Conservation (phyloP, 2,888 invertebrate genomes). For the Tortricodes alternella region DNA sequence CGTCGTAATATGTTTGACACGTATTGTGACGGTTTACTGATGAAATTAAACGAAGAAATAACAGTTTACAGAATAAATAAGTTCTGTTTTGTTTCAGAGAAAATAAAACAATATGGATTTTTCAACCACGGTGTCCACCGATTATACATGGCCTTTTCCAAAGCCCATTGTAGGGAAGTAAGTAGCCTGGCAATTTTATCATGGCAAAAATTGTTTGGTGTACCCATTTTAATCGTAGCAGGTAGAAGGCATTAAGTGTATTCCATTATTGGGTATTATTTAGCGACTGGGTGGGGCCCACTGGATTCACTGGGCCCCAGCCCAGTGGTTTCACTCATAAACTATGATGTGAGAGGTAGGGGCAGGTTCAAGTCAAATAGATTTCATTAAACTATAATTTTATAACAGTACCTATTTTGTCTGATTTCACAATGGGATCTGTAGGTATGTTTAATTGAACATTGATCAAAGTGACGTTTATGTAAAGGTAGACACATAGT, state of each 20-base stretch:
- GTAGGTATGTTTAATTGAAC: no score
- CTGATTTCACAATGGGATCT: no score
- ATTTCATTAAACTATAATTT: no score
- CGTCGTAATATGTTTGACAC: constrained; percentile 13
- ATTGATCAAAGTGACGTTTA: no score
- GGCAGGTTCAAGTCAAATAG: no score
- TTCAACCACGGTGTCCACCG: constrained; percentile 69
- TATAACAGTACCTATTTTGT: no score
- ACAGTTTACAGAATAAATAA: neutral
- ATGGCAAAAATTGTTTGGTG: neutral
- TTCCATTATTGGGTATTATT: no score
- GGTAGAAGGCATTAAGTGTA: neutral
- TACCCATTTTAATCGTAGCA: neutral
- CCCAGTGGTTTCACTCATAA: no score
- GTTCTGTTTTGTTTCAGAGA: constrained; percentile 11
- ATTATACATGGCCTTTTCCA: constrained; percentile 84
- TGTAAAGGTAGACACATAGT: no score
- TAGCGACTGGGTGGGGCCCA: no score
- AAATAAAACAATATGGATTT: constrained; percentile 64
- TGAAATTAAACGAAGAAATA: neutral
- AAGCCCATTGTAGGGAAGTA: constrained; percentile 82
- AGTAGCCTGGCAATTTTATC: neutral
- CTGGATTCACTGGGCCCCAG: no score
- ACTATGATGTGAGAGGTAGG: no score
- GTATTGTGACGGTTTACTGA: neutral